phyloP scores from a whole-genome alignment of 2,888 invertebrate genomes.

The Eutolmus rufibarbis region DNA sequence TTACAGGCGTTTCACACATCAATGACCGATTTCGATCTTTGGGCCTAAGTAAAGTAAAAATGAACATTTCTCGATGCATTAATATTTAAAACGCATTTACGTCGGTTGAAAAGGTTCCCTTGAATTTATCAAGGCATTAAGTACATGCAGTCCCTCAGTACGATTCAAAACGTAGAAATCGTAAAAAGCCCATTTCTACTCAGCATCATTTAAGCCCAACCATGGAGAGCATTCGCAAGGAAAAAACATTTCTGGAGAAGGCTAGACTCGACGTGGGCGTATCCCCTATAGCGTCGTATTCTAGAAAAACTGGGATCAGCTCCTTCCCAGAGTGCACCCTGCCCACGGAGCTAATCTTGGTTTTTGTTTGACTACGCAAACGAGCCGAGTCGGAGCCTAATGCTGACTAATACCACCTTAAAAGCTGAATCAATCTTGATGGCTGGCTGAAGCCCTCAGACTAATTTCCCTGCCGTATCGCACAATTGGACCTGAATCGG shows the following conservation, averaged over 20 bases:
- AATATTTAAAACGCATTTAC: not conserved
- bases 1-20: too few relatives aligned
- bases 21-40: too few relatives aligned
- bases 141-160: not conserved
- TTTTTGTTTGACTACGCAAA: not conserved
- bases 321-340: not conserved
- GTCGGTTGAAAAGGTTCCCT: not conserved
- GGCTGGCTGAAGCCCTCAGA: conserved; percentile 7
- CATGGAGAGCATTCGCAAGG: not conserved
- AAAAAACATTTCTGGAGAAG: not conserved
- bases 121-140: not conserved
- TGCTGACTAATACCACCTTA: not conserved
- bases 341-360: not conserved
- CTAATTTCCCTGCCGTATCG: conserved; percentile 24
- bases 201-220: not conserved
- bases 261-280: not conserved
- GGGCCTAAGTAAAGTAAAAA: not conserved
- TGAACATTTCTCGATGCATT: not conserved
- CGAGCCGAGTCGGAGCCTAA: not conserved
- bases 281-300: not conserved
- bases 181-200: not conserved
- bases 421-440: conserved; percentile 20
- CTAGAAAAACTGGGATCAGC: not conserved
- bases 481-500: conserved; percentile 14
- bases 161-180: not conserved